These are phyloP conservation scores for Anolis sagrei DNA, from an alignment of 2,113 vertebrate species.

Conservation along the genomic window DNA sequence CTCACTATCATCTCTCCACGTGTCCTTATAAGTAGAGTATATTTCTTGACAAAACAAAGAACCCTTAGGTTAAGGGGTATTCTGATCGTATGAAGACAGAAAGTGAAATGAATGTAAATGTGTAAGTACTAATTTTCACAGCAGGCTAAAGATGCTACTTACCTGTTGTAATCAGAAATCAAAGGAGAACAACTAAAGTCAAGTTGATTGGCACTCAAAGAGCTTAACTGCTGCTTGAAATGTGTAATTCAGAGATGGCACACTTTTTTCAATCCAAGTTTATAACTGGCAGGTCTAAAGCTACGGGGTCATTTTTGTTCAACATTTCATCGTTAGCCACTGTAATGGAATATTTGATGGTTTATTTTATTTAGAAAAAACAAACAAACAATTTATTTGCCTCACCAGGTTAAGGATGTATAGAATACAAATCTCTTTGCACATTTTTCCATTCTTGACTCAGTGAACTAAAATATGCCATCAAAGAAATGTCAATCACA, in stretches of 20 bases:
- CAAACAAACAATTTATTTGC: background rate
- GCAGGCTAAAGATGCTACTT: accelerated
- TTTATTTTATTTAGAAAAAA: background rate
- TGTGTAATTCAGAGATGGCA: accelerated
- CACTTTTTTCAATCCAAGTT: background rate
- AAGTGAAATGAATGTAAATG: background rate
- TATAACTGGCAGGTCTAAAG: background rate
- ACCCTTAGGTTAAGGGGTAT: slow-evolving; percentile 6
- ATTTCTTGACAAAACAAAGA: slow-evolving; percentile 9
- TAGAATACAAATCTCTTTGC: no score
- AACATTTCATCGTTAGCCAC: accelerated
- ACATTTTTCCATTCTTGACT: no score
- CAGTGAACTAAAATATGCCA: no score
- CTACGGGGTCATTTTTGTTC: accelerated
- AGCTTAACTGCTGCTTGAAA: background rate
- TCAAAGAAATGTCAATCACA: no score
- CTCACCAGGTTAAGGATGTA: no score
- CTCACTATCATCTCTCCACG: slow-evolving; percentile 25
- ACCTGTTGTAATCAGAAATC: accelerated
- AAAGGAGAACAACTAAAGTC: background rate
- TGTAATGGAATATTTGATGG: no score
- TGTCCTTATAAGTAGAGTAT: slow-evolving; percentile 39
- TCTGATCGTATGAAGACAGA: accelerated
- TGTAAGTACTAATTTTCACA: background rate
- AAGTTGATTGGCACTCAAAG: background rate